phyloP scores from a whole-genome alignment of 2,797 vertebrate species.

The Fringilla coelebs region DNA sequence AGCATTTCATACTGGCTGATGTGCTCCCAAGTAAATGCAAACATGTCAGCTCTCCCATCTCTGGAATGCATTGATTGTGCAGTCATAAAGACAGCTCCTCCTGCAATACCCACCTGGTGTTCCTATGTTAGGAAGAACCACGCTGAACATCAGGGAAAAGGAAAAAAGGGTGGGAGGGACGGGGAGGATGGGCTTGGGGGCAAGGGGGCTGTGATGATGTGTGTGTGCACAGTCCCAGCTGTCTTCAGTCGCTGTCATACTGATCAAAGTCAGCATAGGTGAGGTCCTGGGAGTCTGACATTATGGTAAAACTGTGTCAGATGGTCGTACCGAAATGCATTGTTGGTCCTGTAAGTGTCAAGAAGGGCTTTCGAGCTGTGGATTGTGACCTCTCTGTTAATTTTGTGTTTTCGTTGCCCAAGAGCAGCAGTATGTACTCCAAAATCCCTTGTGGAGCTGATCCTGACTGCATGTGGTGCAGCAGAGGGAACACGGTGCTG shows the following conservation, averaged over 20 bases:
- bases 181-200: neutral
- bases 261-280: neutral
- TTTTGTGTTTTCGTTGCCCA: neutral
- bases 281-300: neutral
- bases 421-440: neutral
- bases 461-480: neutral
- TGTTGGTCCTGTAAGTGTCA: neutral
- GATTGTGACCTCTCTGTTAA: neutral
- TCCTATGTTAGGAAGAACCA: neutral
- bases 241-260: neutral
- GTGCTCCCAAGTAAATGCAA: neutral
- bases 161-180: too few relatives aligned
- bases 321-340: neutral
- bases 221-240: neutral
- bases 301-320: neutral
- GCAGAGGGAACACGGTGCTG: rapidly evolving
- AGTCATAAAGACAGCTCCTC: neutral
- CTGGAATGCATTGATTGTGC: neutral
- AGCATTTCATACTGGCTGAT: neutral
- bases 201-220: neutral
- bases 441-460: neutral
- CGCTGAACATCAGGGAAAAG: neutral
- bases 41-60: neutral
- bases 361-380: neutral
- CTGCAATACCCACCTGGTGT: neutral